These are phyloP conservation scores for Lepidothrix coronata DNA, from an alignment of 2,113 vertebrate genomes.

Conservation along the genomic window DNA sequence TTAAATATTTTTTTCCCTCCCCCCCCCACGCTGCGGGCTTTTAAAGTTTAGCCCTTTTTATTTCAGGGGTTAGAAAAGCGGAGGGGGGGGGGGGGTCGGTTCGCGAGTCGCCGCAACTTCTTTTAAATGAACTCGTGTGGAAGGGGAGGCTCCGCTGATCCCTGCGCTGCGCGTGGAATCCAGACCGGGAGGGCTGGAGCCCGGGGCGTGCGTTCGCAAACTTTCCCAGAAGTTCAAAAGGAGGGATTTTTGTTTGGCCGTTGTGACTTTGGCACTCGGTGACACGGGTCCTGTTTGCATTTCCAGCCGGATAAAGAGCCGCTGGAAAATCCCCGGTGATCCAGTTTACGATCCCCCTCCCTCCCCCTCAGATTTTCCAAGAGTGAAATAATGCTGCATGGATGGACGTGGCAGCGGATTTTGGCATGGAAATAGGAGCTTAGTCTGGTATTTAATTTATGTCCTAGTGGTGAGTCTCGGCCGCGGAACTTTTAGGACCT, in stretches of 20 bases:
- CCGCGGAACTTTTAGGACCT: not conserved
- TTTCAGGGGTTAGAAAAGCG: not conserved
- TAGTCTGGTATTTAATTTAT: not conserved
- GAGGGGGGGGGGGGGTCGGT: not conserved
- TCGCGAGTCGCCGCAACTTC: not conserved
- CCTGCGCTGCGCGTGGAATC: not conserved
- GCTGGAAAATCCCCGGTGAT: not conserved
- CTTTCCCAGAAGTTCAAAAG: conserved; percentile 1
- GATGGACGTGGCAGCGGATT: not conserved
- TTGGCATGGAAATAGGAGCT: not conserved
- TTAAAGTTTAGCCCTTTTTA: not conserved
- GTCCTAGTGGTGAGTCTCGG: not conserved
- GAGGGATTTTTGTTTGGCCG: not conserved
- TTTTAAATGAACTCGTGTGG: not conserved
- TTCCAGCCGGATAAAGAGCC: not conserved
- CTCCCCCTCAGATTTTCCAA: not conserved
- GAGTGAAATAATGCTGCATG: not conserved
- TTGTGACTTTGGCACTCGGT: not conserved
- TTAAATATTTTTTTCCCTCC: too few relatives aligned
- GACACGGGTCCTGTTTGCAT: not conserved
- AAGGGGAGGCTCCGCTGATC: not conserved
- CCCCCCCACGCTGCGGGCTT: not conserved
- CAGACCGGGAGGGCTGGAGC: not conserved
- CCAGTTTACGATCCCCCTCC: not conserved
- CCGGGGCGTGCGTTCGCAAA: not conserved